Evolutionary conservation across 2,797 vertebrate species (phyloP), one percentile per base, ranked within the genome.

Genomic region (Sphenopsis melanotis): DNA sequence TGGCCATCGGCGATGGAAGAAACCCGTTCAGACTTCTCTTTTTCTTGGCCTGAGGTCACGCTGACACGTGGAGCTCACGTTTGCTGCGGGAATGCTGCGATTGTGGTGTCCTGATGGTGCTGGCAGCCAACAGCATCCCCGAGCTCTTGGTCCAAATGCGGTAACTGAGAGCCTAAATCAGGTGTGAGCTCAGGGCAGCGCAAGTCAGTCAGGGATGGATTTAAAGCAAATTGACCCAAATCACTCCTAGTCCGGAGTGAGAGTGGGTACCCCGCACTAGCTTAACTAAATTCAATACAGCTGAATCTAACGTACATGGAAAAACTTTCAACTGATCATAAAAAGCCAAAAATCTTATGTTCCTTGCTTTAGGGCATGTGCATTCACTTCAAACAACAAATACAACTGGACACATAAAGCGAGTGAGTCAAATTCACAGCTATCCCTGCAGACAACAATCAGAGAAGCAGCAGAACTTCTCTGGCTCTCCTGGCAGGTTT

Each of bases 251-350:
- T 39, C 52, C 60, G n/a, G 70, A 90, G 37, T 34, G n/a, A 66
- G 82, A 76, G 44, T 18, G 36, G 34, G 36, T 76, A 44, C 17
- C 50, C 76, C 53, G 69, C 39, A 22, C 47, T 34, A 78, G 69
- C 27, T 94, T 68, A 83, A 81, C 87, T 91, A 92, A 94, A 96
- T 88, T 87, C 17, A 87, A 59, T 46, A 32, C 55, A 59, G 88
- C 60, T 92, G 90, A 81, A 89, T 65, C 37, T 49, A 83, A 83
- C 42, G 13, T 69, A 69, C 56, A 81, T 7, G 19, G 78, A 70
- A 95, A 74, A 44, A 76, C 42, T 89, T 95, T 63, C 47, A 87
- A 37, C 55, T 69, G 52, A 64, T 68, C 47, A 24, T 39, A 69
- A 90, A 89, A 88, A 83, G 55, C 50, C 61, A 53, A 57, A 95